phyloP scores from a whole-genome alignment of 2,113 vertebrate genomes.

The Macrotus californicus region DNA sequence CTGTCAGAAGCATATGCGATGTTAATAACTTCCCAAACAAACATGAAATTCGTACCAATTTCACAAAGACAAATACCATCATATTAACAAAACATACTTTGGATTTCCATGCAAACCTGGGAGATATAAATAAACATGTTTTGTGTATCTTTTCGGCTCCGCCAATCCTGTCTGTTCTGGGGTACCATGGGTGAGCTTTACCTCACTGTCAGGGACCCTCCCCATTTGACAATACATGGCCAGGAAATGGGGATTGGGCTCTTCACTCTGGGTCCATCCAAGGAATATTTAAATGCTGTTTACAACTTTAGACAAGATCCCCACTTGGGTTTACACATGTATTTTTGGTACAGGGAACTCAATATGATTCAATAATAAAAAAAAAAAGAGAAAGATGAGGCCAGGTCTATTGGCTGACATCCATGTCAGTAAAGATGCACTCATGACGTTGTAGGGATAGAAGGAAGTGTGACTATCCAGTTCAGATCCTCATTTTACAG shows the following conservation, averaged over 20 bases:
- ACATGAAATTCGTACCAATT: slow-evolving; percentile 58
- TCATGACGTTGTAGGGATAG: background rate
- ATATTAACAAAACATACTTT: slow-evolving; percentile 38
- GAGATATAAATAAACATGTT: background rate
- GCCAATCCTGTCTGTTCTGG: background rate
- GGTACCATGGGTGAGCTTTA: background rate
- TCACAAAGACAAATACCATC: slow-evolving; percentile 41
- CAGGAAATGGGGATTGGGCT: background rate
- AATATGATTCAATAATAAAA: background rate
- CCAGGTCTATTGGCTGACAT: background rate
- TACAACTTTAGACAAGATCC: background rate
- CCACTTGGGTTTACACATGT: background rate
- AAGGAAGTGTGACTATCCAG: background rate
- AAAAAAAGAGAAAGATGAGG: background rate
- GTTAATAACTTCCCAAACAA: slow-evolving; percentile 72
- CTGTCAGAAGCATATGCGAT: slow-evolving; percentile 69
- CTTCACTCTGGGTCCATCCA: background rate
- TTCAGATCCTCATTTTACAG: background rate
- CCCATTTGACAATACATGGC: background rate
- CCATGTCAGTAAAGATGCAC: slow-evolving; percentile 29
- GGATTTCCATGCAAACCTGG: slow-evolving; percentile 38
- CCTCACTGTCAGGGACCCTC: background rate
- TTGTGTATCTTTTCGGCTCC: background rate
- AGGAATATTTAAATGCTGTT: background rate
- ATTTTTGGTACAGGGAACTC: background rate